Evolutionary conservation across 2,113 vertebrate species (phyloP).

Genomic region (Raphicerus campestris): DNA sequence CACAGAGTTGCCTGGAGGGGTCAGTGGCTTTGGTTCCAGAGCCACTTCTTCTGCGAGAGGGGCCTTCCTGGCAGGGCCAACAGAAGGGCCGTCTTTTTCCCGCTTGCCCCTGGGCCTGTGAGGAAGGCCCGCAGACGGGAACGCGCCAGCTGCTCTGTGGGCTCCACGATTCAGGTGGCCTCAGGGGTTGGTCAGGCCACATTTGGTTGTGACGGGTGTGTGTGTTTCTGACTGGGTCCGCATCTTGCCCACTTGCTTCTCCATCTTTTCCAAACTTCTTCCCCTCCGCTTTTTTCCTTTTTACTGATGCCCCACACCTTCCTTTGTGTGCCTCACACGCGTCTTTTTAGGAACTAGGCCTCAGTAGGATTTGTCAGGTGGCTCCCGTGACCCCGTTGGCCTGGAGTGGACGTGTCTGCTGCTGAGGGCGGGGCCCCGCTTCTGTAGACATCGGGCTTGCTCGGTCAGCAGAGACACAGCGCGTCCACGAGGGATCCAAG

Average conservation of each 20-base stretch:
- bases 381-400: not conserved
- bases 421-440: not conserved
- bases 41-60: not conserved
- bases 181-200: accelerated
- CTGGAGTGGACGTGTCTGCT: not conserved
- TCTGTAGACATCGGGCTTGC: not conserved
- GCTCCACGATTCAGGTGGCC: accelerated
- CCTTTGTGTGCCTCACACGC: accelerated
- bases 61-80: not conserved
- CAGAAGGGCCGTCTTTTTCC: not conserved
- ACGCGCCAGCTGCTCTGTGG: accelerated
- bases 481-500: accelerated
- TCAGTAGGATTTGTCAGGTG: not conserved
- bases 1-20: not conserved
- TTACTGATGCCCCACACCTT: not conserved
- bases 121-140: not conserved
- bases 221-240: not conserved
- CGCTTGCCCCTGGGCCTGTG: not conserved
- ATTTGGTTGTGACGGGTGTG: accelerated
- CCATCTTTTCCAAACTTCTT: not conserved
- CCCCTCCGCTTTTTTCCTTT: not conserved
- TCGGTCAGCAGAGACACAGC: not conserved
- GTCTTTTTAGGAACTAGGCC: not conserved
- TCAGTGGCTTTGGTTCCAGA: no score
- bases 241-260: not conserved